Evolutionary conservation across 2,797 vertebrate species (phyloP).

Genomic region (Aphelocoma californica): DNA sequence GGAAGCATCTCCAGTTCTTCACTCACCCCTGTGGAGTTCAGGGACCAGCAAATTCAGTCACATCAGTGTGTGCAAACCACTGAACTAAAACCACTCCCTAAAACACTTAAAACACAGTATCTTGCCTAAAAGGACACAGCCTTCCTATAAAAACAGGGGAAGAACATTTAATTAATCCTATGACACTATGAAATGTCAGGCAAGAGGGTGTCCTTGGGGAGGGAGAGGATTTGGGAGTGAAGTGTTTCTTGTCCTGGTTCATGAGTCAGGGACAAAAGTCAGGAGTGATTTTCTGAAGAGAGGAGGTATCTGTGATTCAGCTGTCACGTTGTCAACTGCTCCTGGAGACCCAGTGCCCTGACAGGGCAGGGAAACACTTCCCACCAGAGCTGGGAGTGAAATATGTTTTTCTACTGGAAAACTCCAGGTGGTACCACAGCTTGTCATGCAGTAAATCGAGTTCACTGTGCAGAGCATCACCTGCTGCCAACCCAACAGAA

Average conservation of each 20-base stretch:
- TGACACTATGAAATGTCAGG: background rate
- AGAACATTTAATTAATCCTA: background rate
- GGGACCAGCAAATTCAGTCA: background rate
- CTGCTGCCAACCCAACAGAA: background rate
- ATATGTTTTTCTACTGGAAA: background rate
- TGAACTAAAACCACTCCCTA: background rate
- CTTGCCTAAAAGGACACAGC: background rate
- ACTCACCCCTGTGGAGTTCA: background rate
- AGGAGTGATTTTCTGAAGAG: background rate
- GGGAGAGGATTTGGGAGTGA: background rate
- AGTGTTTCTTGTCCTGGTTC: background rate
- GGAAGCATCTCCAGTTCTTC: conserved; percentile 5
- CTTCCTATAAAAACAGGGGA: background rate
- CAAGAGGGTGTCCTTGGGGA: background rate
- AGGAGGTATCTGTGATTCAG: background rate
- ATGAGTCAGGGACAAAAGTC: background rate
- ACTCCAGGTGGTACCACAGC: fast-evolving
- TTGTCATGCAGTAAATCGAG: background rate
- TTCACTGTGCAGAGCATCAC: background rate
- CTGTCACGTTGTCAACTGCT: background rate
- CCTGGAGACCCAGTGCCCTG: background rate
- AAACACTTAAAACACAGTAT: background rate
- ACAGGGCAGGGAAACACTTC: background rate
- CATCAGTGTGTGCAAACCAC: background rate
- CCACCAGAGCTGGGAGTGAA: background rate